These are phyloP conservation scores for Platorchestia sp. DNA, from an alignment of 1,140 invertebrate genomes.

Conservation along the genomic window DNA sequence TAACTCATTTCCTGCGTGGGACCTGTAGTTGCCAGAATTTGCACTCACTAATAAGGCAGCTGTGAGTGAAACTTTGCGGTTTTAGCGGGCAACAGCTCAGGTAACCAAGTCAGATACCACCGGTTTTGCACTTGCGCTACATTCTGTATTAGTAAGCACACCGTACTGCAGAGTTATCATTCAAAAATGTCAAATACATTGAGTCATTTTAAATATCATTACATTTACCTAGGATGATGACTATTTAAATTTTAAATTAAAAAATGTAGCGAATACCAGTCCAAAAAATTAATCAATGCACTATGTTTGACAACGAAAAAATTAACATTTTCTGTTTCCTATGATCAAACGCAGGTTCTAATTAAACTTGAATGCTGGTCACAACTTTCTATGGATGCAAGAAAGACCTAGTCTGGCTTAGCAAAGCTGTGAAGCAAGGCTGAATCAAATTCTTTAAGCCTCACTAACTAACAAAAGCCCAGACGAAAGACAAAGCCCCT, in stretches of 20 bases:
- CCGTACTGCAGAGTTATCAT: not conserved
- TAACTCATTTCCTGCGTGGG: not conserved
- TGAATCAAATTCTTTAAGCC: not conserved
- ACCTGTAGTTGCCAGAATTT: not conserved
- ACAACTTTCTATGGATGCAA: not conserved
- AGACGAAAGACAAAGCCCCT: slow-evolving; percentile 43
- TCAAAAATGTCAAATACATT: not conserved
- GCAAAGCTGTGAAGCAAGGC: not conserved
- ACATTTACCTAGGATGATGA: not conserved
- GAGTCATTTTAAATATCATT: not conserved
- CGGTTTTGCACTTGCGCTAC: not conserved
- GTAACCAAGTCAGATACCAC: not conserved
- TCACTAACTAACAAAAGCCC: not conserved
- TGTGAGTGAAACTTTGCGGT: not conserved
- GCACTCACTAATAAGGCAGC: not conserved
- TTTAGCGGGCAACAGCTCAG: not conserved
- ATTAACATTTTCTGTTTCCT: not conserved
- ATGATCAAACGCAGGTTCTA: not conserved
- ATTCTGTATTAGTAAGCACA: not conserved
- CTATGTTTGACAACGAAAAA: not conserved
- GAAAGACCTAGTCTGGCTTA: not conserved
- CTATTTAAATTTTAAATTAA: not conserved
- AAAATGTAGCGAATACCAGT: not conserved
- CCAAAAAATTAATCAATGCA: not conserved
- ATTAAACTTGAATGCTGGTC: not conserved